These are phyloP conservation scores for Dromaius novaehollandiae DNA, from an alignment of 2,113 vertebrate genomes.

Conservation along the genomic window DNA sequence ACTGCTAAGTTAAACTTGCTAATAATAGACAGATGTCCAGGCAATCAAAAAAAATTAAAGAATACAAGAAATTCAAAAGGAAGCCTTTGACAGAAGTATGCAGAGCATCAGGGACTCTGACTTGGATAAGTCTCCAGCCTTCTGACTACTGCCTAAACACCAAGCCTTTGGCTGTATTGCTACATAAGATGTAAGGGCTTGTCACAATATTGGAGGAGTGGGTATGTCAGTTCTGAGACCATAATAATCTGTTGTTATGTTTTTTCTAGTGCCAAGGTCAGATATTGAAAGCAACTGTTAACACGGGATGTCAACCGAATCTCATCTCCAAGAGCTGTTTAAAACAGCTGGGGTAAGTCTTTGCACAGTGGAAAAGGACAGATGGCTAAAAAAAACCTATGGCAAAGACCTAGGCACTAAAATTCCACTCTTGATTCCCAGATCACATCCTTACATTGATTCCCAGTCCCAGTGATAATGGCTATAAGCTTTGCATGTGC, in stretches of 20 bases:
- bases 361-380: background rate
- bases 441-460: background rate
- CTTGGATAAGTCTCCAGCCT: background rate
- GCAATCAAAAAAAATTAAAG: background rate
- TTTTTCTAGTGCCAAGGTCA: constrained; percentile 82
- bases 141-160: background rate
- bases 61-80: background rate
- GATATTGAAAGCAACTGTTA: constrained; percentile 83
- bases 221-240: background rate
- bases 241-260: background rate
- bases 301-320: constrained; percentile 87
- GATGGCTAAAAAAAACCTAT: background rate
- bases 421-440: background rate
- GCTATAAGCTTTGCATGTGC: background rate
- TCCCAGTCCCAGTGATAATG: background rate
- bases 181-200: background rate
- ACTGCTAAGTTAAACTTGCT: background rate
- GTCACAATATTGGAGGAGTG: background rate
- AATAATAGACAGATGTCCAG: background rate
- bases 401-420: background rate
- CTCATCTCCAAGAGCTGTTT: constrained; percentile 87
- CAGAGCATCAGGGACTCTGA: background rate
- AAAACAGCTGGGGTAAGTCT: constrained; percentile 86
- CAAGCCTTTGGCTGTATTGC: background rate
- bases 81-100: background rate